A percentile compares a stretch with the other conserved stretches of the same genome.
Evolutionary conservation across 2,113 vertebrate species (phyloP).

Genomic region (Platichthys stellatus): DNA sequence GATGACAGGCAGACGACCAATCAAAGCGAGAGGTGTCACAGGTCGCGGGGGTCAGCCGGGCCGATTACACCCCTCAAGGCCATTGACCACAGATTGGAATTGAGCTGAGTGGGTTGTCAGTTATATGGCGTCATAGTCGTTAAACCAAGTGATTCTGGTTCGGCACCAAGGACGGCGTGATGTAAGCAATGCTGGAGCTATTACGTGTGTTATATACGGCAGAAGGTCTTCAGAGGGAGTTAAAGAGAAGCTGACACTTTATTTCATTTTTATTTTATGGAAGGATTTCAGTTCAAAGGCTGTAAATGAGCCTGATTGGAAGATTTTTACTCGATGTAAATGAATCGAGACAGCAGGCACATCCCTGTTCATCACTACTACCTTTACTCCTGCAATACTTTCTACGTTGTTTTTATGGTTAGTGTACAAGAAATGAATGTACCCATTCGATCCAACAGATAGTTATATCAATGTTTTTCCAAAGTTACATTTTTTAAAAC

Average conservation of each 20-base stretch:
- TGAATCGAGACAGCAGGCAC: neutral
- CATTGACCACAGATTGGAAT: conserved; percentile 31
- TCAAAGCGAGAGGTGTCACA: conserved; percentile 30
- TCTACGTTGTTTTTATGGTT: too few relatives aligned
- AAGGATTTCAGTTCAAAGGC: neutral
- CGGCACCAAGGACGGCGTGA: conserved; percentile 47
- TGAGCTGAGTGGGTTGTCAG: conserved; percentile 45
- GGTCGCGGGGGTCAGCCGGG: conserved; percentile 34
- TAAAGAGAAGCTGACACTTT: neutral
- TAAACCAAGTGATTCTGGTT: conserved; percentile 43
- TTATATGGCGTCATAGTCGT: conserved; percentile 47
- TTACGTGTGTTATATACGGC: conserved; percentile 1
- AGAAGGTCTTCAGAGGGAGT: neutral
- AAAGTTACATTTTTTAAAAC: too few relatives aligned
- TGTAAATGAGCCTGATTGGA: neutral
- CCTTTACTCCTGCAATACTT: neutral
- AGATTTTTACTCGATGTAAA: neutral
- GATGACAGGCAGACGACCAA: conserved; percentile 38
- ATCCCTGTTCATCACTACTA: neutral
- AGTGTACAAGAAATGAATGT: too few relatives aligned
- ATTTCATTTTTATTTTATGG: conserved; percentile 5
- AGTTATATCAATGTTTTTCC: too few relatives aligned
- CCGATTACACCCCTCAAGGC: conserved; percentile 63
- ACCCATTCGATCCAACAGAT: too few relatives aligned
- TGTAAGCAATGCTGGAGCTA: conserved; percentile 22